Evolutionary conservation across 1,140 invertebrate species (phyloP).

Genomic region (Drosophila parabipectinata): DNA sequence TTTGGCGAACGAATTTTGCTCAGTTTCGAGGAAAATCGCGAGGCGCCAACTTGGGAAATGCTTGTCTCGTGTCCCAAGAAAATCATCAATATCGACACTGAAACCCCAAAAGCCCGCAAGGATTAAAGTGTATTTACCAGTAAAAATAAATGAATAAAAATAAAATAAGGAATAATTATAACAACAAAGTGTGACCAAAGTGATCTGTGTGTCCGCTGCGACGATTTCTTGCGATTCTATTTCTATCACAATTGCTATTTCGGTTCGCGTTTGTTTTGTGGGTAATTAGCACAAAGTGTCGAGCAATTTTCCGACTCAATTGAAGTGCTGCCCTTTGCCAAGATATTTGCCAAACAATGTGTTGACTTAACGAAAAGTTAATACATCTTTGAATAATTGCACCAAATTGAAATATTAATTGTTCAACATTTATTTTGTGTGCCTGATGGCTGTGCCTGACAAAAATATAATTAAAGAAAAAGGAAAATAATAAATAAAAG

Average conservation of each 20-base stretch:
- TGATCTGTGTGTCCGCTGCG: conserved; percentile 30
- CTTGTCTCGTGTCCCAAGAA: conserved; percentile 51
- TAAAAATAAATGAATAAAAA: conserved; percentile 8
- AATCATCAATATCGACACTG: conserved; percentile 27
- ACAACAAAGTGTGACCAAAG: conserved; percentile 52
- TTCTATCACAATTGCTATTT: conserved; percentile 32
- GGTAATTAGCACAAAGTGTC: conserved; percentile 71
- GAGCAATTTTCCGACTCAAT: conserved; percentile 62
- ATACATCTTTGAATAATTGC: conserved; percentile 73
- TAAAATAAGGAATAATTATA: conserved; percentile 6
- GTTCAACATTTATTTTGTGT: conserved; percentile 66
- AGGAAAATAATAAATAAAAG: conserved; percentile 57
- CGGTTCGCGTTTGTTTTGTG: conserved; percentile 23
- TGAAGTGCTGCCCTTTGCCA: conserved; percentile 66
- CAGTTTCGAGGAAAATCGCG: conserved; percentile 78
- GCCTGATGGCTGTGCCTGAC: conserved; percentile 4
- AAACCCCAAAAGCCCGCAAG: conserved; percentile 40
- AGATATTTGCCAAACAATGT: conserved; percentile 32
- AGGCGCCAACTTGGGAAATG: conserved; percentile 76
- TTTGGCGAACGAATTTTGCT: conserved; percentile 64
- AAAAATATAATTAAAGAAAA: conserved; percentile 20
- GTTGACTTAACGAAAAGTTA: conserved; percentile 64
- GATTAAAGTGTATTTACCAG: conserved; percentile 35
- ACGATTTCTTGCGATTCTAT: conserved; percentile 19
- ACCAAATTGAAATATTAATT: conserved; percentile 75